A percentile compares a stretch with the other conserved stretches of the same genome.
Evolutionary conservation across 2,113 vertebrate species (phyloP).

Genomic region (Vombatus ursinus): DNA sequence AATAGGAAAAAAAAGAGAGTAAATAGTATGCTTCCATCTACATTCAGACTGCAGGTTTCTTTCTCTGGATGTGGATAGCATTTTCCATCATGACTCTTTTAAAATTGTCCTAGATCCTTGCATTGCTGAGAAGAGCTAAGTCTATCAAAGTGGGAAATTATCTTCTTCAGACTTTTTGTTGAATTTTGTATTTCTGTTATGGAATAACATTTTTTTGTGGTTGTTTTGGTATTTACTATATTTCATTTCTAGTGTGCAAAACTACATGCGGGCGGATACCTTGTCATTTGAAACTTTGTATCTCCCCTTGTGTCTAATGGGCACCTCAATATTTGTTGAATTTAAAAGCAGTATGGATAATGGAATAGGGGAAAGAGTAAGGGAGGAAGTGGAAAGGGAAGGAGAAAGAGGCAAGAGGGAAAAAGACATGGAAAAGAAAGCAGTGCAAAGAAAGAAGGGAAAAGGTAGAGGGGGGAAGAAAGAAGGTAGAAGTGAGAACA

Average conservation of each 20-base stretch:
- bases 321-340: neutral
- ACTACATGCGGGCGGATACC: neutral
- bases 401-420: neutral
- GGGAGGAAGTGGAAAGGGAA: neutral
- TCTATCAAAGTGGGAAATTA: neutral
- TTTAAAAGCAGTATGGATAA: neutral
- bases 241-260: neutral
- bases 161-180: neutral
- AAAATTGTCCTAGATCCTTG: no score
- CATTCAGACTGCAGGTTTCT: no score
- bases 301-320: neutral
- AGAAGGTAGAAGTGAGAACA: neutral
- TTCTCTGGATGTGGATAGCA: no score
- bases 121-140: no score
- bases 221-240: neutral
- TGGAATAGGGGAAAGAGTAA: neutral
- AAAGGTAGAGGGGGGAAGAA: neutral
- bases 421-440: neutral
- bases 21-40: no score
- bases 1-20: no score
- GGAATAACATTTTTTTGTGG: neutral
- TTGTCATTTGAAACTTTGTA: neutral
- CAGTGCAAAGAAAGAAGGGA: neutral
- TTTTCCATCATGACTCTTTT: no score
- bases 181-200: neutral